Evolutionary conservation across 2,888 invertebrate genomes (phyloP).

Genomic region (Vandiemenella viatica): DNA sequence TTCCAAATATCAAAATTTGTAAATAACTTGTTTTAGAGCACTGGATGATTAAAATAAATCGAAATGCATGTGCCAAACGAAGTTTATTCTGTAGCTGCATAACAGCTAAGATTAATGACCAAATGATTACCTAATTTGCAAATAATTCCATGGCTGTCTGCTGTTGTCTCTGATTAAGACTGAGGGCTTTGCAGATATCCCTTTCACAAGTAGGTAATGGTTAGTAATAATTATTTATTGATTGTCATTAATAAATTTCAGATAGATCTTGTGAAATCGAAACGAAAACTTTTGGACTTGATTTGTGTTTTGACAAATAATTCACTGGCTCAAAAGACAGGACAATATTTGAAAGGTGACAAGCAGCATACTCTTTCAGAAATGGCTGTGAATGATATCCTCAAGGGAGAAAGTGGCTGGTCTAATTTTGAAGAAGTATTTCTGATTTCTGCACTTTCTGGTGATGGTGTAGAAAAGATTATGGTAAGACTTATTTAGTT

Average conservation of each 20-base stretch:
- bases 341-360: no score
- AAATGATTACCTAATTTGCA: no score
- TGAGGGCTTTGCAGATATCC: no score
- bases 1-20: no score
- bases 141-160: no score
- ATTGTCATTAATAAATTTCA: conserved; percentile 27
- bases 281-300: conserved; percentile 55
- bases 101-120: no score
- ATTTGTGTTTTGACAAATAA: conserved; percentile 48
- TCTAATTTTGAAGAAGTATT: conserved; percentile 77
- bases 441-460: conserved; percentile 73
- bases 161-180: no score
- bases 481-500: conserved; percentile 60
- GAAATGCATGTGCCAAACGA: no score
- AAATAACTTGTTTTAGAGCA: no score
- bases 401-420: conserved; percentile 37
- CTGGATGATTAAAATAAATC: no score
- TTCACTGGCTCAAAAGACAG: conserved; percentile 26
- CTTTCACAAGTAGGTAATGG: not conserved
- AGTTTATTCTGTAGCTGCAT: no score
- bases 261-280: conserved; percentile 56
- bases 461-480: conserved; percentile 56
- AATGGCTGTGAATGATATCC: conserved; percentile 15
- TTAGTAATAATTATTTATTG: not conserved
- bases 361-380: conserved; percentile 17